Base-by-base conservation (phyloP, 2,113 vertebrate genomes). In the Mixornis gularis region DNA sequence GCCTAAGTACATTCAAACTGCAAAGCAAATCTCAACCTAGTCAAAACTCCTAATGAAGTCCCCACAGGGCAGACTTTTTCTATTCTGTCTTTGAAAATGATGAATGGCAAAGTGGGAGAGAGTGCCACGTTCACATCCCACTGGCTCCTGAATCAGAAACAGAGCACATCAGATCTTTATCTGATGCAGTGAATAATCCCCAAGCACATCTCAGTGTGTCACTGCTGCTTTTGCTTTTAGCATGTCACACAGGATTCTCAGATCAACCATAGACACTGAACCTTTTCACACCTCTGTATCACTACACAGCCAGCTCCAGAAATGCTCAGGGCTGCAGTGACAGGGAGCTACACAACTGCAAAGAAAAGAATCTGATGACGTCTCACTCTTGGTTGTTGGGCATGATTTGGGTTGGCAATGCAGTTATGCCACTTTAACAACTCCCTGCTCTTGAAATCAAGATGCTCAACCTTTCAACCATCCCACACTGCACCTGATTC, bases 41-140 rank as follows among this genome's bases (percentile, higher is more conserved):
- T 72, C 90, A 93, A 95, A 95, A 91, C 56, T 52, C 60, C 92
- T 95, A 94, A 91, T 55, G 79, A 95, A 92, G 80, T 78, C 77
- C 85, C 88, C 3, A 1, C 76, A 80, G 92, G 90, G 85, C 60
- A 88, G 79, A 73, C 38, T 71, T 85, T 34, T 92, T 86, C 71
- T 86, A 40, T 62, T 86, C 79, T 56, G 30, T 40, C 88, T 95
- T 92, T 93, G 90, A 95, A 96, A 94, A 93, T 60, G 44, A 96
- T 94, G 92, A 94, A 85, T 87, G 83, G 48, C 52, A 80, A 95
- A 93, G 76, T 71, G 79, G 68, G 80, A 80, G 85, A 94, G 68
- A 94, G 62, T 60, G 44, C 82, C 69, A 73, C 19, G 0, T 80
- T 93, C 85, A 83, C 44, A 81, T 84, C 80, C 49, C 83, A 80